A percentile compares a stretch with the other conserved stretches of the same genome.
Evolutionary conservation across 92 coral and sea anemone genomes (phyloP).

Genomic region (Phenganax marumi): DNA sequence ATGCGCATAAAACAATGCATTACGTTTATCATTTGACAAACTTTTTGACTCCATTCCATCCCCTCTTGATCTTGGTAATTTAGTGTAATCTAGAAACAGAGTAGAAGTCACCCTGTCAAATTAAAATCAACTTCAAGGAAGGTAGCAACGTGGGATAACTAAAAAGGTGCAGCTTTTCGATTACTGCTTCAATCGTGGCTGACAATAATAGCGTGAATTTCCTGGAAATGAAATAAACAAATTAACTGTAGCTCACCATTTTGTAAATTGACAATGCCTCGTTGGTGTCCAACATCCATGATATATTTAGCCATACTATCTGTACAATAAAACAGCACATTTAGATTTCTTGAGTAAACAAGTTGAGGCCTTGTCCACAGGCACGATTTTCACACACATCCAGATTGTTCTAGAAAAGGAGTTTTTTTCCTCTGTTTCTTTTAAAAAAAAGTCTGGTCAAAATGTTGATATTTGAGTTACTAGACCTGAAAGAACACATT

Average conservation of each 20-base stretch:
- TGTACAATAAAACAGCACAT: no score
- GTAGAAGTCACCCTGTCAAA: neutral
- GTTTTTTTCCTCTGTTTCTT: no score
- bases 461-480: no score
- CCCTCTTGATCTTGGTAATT: slow-evolving; percentile 93
- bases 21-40: slow-evolving; percentile 19
- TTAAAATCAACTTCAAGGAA: neutral
- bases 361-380: no score
- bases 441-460: no score
- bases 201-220: neutral
- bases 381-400: no score
- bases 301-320: neutral
- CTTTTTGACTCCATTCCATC: slow-evolving; percentile 84
- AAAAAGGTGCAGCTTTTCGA: neutral
- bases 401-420: no score
- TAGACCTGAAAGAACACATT: no score
- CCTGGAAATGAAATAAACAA: neutral
- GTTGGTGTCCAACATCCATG: neutral
- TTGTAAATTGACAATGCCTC: neutral
- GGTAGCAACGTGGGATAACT: neutral
- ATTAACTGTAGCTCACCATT: neutral
- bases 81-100: slow-evolving; percentile 62
- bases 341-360: neutral
- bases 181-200: neutral
- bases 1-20: neutral